A percentile compares a stretch with the other conserved stretches of the same genome.
These are phyloP conservation scores for Neolamprologus longior DNA, from an alignment of 2,113 vertebrate genomes.

Conservation along the genomic window DNA sequence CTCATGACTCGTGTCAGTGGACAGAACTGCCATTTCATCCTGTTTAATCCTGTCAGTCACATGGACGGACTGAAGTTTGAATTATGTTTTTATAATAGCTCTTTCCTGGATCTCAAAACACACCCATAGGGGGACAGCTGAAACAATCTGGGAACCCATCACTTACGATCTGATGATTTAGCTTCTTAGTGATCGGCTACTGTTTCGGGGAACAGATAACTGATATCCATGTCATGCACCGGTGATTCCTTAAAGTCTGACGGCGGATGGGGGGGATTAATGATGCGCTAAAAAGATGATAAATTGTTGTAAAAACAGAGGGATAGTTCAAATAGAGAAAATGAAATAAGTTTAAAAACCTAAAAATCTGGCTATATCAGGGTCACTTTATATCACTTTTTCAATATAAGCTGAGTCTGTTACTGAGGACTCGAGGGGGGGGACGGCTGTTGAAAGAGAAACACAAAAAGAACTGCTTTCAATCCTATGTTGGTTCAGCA, in stretches of 20 bases:
- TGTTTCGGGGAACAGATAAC: not conserved
- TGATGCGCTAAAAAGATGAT: not conserved
- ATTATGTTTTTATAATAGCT: not conserved
- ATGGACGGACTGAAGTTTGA: not conserved
- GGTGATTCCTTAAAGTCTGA: not conserved
- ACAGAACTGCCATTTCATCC: not conserved
- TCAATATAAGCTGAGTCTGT: not conserved
- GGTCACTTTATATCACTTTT: not conserved
- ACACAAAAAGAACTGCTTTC: not conserved
- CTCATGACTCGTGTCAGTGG: not conserved
- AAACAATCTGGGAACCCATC: not conserved
- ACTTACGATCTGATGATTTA: not conserved
- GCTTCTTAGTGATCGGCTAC: not conserved
- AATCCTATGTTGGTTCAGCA: not conserved
- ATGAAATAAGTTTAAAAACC: not conserved
- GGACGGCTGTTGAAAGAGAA: not conserved
- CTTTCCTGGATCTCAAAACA: not conserved
- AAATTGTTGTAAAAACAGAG: not conserved
- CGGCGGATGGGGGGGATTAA: rapidly evolving
- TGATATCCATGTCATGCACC: not conserved
- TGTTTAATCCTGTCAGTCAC: not conserved
- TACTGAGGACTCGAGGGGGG: not conserved
- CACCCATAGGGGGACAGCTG: not conserved
- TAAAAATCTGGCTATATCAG: not conserved
- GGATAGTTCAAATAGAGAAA: not conserved